Conservation (phyloP, 2,888 invertebrate species). For the Malacosoma neustria region DNA sequence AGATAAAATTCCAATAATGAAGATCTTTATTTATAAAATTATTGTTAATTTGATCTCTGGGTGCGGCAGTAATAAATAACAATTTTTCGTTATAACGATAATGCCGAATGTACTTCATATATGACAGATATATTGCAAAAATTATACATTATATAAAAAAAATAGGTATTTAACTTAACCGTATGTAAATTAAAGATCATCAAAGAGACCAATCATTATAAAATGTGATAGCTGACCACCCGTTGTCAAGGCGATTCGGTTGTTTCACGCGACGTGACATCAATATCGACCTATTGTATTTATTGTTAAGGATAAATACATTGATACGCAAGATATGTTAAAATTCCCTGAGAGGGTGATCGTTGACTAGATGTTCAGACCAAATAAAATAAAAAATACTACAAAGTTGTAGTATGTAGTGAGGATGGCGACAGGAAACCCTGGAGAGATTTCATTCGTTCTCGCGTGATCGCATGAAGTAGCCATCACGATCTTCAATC, state of each 20-base stretch:
- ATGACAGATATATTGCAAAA: background rate
- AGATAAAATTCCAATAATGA: too few species aligned
- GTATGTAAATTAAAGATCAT: background rate
- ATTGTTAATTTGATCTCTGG: too few species aligned
- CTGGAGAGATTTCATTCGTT: too few species aligned
- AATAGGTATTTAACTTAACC: background rate
- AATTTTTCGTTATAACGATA: background rate
- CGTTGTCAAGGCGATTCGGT: constrained; percentile 18
- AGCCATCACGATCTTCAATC: too few species aligned
- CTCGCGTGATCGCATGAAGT: too few species aligned
- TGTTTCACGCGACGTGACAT: constrained; percentile 19
- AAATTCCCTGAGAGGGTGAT: too few species aligned
- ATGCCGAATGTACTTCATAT: background rate
- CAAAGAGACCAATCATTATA: constrained; percentile 7
- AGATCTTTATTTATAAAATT: too few species aligned
- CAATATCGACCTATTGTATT: constrained; percentile 4
- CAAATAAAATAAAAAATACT: too few species aligned
- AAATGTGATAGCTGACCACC: constrained; percentile 24
- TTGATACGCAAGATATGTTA: constrained; percentile 4
- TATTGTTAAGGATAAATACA: constrained; percentile 1
- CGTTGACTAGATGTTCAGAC: too few species aligned
- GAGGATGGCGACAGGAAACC: too few species aligned
- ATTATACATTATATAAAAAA: background rate
- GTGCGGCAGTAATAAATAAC: background rate
- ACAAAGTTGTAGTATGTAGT: too few species aligned